These are phyloP conservation scores for Drosophila limbata DNA, from an alignment of 2,888 invertebrate genomes.

Conservation along the genomic window DNA sequence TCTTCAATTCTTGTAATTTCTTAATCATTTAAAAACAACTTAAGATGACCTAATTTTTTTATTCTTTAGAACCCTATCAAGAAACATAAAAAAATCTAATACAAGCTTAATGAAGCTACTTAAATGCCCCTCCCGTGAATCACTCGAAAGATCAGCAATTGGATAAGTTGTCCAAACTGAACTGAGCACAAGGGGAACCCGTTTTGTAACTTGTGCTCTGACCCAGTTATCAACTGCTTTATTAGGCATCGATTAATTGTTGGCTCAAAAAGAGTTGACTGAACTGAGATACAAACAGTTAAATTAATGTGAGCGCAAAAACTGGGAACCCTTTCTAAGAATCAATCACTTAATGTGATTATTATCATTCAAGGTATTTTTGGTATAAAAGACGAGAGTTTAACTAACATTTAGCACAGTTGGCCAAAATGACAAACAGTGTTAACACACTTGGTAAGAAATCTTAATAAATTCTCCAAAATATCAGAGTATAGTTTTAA, in stretches of 20 bases:
- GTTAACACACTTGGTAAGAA: constrained; percentile 53
- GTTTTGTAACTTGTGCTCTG: constrained; percentile 39
- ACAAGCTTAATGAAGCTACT: constrained; percentile 12
- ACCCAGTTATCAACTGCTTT: constrained; percentile 53
- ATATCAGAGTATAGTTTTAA: not conserved
- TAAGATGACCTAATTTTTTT: not conserved
- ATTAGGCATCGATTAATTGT: constrained; percentile 46
- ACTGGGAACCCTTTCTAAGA: constrained; percentile 45
- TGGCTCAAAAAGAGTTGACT: constrained; percentile 45
- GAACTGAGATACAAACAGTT: constrained; percentile 43
- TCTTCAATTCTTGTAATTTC: not conserved
- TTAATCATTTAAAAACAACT: not conserved
- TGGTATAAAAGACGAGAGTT: constrained; percentile 53
- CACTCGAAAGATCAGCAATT: constrained; percentile 29
- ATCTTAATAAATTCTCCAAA: not conserved
- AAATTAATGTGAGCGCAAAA: constrained; percentile 18
- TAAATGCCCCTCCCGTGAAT: constrained; percentile 29
- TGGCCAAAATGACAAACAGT: constrained; percentile 42
- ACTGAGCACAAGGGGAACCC: constrained; percentile 30
- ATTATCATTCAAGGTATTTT: constrained; percentile 32
- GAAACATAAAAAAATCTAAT: constrained; percentile 1
- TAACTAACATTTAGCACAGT: constrained; percentile 39
- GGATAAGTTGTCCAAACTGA: constrained; percentile 27
- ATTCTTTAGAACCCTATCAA: not conserved
- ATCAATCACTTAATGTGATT: constrained; percentile 34